Evolutionary conservation across 2,888 invertebrate genomes (phyloP).

Genomic region (Tyria jacobaeae): DNA sequence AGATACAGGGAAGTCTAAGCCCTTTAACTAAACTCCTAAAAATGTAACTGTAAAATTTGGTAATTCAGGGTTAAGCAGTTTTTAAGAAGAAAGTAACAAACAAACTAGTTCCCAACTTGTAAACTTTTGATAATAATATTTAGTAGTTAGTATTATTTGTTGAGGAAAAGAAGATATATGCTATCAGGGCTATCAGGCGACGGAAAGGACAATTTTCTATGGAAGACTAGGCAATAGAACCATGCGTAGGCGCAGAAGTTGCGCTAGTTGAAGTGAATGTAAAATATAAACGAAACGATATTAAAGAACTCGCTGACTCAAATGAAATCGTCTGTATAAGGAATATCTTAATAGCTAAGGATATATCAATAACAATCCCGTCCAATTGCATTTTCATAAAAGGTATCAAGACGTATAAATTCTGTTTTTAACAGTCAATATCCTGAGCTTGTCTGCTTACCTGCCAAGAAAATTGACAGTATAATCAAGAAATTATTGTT

Average conservation of each 20-base stretch:
- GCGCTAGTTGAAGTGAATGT: background rate
- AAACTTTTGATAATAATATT: too few relatives aligned
- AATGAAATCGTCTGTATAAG: conserved; percentile 4
- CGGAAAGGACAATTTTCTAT: background rate
- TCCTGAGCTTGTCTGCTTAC: conserved; percentile 15
- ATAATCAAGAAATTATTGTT: conserved; percentile 8
- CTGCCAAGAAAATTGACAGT: background rate
- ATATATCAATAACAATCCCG: conserved; percentile 5
- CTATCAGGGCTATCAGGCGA: too few relatives aligned
- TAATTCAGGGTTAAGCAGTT: too few relatives aligned
- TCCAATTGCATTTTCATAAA: conserved; percentile 14
- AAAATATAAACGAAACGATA: background rate
- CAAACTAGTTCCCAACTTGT: too few relatives aligned
- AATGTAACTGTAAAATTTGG: too few relatives aligned
- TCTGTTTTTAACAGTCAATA: conserved; percentile 5
- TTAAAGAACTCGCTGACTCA: background rate
- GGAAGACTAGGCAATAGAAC: background rate
- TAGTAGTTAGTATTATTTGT: too few relatives aligned
- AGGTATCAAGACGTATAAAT: conserved; percentile 12
- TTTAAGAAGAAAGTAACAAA: too few relatives aligned
- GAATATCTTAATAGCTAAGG: background rate
- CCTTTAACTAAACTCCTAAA: too few relatives aligned
- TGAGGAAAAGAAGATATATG: too few relatives aligned
- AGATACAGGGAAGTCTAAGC: too few relatives aligned
- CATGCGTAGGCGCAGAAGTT: background rate